Evolutionary conservation across 92 coral and sea anemone species (phyloP), one percentile per base, ranked within the genome.

Genomic region (Paramuricea clavata): DNA sequence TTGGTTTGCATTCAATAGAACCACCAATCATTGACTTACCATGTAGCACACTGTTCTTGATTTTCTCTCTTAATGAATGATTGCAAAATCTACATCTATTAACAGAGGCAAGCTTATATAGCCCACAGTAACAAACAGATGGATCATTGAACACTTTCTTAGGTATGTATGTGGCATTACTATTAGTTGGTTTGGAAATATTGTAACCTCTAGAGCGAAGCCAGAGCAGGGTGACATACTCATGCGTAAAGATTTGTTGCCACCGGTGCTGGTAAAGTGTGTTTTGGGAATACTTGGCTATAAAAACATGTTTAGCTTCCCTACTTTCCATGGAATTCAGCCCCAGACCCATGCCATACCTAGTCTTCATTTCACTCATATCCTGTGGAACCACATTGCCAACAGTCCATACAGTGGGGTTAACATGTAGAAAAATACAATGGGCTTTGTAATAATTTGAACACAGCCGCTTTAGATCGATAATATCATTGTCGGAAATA

Each of bases 371-470:
- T 54, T 83, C 78, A 3, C 7, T 33, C 7, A 74, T 42, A 74
- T 83, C 67, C 3, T 52, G 78, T 25, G 87, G 87, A 6, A 68
- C 87, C 2, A 83, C 54, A 44, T 83, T 34, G 43, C 87, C 81
- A 69, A 83, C 36, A 69, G 79, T 69, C 87, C 87, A 83, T 28
- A 83, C 87, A 15, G 87, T 83, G n/a, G 81, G 87, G 62, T 70
- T 69, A 1, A 69, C 69, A 10, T 57, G 9, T 22, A 44, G 65
- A 19, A 68, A 83, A 11, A 83, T 47, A 43, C 87, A 83, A 75
- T 83, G 56, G 23, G 49, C 69, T 15, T 60, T 83, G n/a, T 33
- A 71, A 17, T 47, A 83, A 12, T 69, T 60, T 23, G 23, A 12
- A 49, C 87, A 83, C 49, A 69, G 87, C 5, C 3, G 26, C 76